phyloP scores from a whole-genome alignment of 2,888 invertebrate species.

The Aradus depressus region DNA sequence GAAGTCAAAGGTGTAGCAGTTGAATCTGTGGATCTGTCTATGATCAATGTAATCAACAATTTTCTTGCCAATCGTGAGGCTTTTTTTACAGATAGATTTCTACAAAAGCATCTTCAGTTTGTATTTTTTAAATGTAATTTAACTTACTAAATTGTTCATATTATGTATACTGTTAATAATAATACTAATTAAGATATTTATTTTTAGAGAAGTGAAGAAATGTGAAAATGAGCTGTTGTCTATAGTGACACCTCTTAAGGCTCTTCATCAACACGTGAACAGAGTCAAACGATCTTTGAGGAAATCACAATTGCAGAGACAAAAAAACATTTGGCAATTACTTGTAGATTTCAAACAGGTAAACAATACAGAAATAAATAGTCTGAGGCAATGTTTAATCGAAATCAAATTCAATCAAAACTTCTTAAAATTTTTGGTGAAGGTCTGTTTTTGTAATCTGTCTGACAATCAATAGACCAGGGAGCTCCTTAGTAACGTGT shows the following conservation, averaged over 20 bases:
- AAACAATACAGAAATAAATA: no score
- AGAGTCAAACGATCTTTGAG: constrained; percentile 11
- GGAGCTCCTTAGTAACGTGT: no score
- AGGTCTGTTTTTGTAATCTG: no score
- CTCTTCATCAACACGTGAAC: constrained; percentile 16
- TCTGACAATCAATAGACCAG: no score
- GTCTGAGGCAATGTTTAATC: no score
- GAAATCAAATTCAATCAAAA: no score
- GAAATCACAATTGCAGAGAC: constrained; percentile 10
- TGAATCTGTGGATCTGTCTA: constrained; percentile 39
- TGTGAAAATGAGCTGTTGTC: constrained; percentile 19
- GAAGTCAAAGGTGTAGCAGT: constrained; percentile 37
- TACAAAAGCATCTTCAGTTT: constrained; percentile 31
- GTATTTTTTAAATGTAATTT: constrained; percentile 13
- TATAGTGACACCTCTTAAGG: constrained; percentile 10
- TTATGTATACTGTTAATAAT: not conserved
- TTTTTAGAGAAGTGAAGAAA: constrained; percentile 19
- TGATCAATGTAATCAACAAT: constrained; percentile 46
- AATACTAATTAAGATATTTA: not conserved
- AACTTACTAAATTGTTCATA: not conserved
- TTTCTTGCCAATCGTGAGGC: constrained; percentile 45
- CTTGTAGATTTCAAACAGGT: constrained; percentile 5
- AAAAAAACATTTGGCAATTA: constrained; percentile 21
- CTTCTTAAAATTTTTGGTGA: no score
- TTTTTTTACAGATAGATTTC: constrained; percentile 36